These are phyloP conservation scores for Silurus aristotelis DNA, from an alignment of 2,797 vertebrate genomes.

Conservation along the genomic window DNA sequence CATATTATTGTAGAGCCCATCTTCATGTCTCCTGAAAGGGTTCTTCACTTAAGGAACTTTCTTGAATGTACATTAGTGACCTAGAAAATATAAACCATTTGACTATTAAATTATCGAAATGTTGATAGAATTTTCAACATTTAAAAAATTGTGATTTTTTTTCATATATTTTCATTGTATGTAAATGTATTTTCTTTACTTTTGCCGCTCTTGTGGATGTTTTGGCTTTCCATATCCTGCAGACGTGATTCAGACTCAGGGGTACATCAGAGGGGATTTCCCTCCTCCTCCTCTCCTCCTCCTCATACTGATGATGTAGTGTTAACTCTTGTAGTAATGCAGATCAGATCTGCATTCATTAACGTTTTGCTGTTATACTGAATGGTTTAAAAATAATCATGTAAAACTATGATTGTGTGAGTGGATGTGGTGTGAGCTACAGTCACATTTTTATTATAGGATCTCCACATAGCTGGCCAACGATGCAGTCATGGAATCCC, in stretches of 20 bases:
- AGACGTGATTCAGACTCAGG: constrained; percentile 47
- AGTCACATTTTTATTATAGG: not conserved
- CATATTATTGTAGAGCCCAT: no score
- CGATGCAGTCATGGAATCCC: not conserved
- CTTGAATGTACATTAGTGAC: no score
- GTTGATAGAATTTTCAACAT: no score
- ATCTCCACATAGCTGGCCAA: not conserved
- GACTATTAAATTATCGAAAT: no score
- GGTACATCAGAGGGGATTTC: constrained; percentile 41
- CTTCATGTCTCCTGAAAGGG: no score
- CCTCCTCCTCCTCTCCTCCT: constrained; percentile 23
- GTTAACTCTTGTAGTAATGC: constrained; percentile 8
- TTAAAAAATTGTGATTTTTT: not conserved
- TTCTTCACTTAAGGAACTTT: no score
- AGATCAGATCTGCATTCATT: not conserved
- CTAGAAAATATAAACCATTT: no score
- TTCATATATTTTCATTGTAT: not conserved
- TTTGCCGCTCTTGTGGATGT: not conserved
- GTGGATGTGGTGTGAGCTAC: not conserved
- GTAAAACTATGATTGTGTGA: not conserved
- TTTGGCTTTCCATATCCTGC: constrained; percentile 34
- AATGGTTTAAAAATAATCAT: not conserved
- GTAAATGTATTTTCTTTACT: not conserved
- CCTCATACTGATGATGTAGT: constrained; percentile 4
- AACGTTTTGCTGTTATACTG: not conserved